phyloP scores from a whole-genome alignment of 2,113 vertebrate species.

The Microtus pennsylvanicus region DNA sequence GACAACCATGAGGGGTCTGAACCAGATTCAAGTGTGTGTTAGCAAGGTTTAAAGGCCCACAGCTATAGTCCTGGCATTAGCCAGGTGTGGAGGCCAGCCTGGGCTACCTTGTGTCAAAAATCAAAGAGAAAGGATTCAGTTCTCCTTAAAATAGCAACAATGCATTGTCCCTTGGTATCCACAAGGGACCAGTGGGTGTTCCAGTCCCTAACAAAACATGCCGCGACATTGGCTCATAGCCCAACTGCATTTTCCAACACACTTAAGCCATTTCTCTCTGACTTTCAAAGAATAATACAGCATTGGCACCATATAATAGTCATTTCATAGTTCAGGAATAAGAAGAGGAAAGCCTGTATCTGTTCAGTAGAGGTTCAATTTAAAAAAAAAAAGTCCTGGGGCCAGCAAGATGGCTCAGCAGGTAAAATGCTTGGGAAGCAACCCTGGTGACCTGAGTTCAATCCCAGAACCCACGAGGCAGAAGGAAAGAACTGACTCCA shows the following conservation, averaged over 20 bases:
- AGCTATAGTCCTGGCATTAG: not conserved
- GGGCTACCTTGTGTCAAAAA: not conserved
- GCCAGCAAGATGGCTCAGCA: not conserved
- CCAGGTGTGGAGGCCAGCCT: not conserved
- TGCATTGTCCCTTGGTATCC: not conserved
- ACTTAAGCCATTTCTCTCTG: not conserved
- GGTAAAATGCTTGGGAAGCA: not conserved
- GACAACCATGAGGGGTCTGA: not conserved
- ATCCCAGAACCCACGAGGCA: not conserved
- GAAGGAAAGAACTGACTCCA: not conserved
- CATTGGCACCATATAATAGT: not conserved
- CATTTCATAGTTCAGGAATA: not conserved
- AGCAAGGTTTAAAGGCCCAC: not conserved
- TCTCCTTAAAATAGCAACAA: not conserved
- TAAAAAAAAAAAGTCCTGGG: not conserved
- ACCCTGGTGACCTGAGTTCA: not conserved
- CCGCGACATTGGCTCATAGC: fast-evolving
- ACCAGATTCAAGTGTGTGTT: not conserved
- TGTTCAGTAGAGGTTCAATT: no score
- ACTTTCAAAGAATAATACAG: not conserved
- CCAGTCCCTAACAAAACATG: not conserved
- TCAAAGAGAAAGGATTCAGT: not conserved
- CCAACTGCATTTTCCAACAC: not conserved
- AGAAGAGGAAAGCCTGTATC: not conserved
- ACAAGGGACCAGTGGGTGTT: not conserved